Evolutionary conservation across 2,888 invertebrate genomes (phyloP), one percentile per base, ranked within the genome.

Genomic region (Meteorus cinctellus): DNA sequence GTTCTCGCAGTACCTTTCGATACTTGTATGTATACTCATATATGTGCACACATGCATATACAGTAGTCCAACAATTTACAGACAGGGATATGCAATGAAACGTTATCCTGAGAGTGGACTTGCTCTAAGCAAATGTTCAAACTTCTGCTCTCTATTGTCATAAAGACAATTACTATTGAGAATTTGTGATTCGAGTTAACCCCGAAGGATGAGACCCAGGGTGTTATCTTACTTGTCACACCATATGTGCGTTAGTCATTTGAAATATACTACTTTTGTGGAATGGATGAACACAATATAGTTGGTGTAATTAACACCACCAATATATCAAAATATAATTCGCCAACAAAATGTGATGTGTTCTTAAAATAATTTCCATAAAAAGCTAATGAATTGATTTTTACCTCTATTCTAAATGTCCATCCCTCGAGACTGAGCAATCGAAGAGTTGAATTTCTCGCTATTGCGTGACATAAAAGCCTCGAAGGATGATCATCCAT

Each of bases 351-450:
- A 29, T 55, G 19, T 19, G 6, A 24, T 55, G n/a, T 19, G n/a
- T 19, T 34, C 34, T 8, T 34, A 8, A 34, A 1, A 34, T 34
- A 34, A 4, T 34, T 34, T 34, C 0, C 8, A 55, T 55, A 4
- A 8, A 5, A n/a, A 67, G 71, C 71, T 71, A 66, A 74, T 75
- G 31, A 31, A 63, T 29, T n/a, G 6, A 34, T n/a, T 77, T 86
- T 87, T 78, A 91, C 92, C 90, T 92, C 92, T 81, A 92, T 90
- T 82, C 91, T 89, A 81, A 92, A 91, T 62, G 91, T 92, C 92
- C 92, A 92, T 77, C 92, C 92, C 80, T 92, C 92, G 77, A 92
- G 87, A 80, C 91, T 91, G 68, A 92, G 89, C 27, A 92, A 86
- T 59, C 91, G 86, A 4, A 92, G 88, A 4, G 91, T 91, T 3